Percentiles rank a stretch among this genome's conserved stretches.
Conservation (phyloP, 2,113 vertebrate genomes). For the Rhinogobius similis region DNA sequence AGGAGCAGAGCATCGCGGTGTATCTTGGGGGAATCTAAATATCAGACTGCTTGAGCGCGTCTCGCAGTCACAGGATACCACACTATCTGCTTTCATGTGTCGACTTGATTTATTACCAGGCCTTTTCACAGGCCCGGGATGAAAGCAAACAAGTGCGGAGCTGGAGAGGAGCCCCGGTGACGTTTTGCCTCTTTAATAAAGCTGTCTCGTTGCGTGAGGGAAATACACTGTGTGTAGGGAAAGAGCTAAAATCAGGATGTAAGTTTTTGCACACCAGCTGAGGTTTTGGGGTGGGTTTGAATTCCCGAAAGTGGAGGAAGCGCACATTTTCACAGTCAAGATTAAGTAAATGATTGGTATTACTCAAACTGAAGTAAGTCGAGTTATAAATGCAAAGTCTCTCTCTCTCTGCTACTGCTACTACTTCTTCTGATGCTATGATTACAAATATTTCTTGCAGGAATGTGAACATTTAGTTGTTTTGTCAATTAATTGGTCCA, state of each 20-base stretch:
- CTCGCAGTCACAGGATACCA: constrained; percentile 58
- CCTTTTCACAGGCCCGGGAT: constrained; percentile 49
- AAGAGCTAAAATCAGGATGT: constrained; percentile 8
- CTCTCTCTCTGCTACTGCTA: neutral
- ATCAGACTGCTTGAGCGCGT: constrained; percentile 59
- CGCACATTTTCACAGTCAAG: neutral
- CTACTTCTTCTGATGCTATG: neutral
- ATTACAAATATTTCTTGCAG: neutral
- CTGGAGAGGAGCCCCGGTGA: constrained; percentile 34
- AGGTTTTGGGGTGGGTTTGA: neutral
- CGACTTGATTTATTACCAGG: constrained; percentile 70
- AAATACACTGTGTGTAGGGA: constrained; percentile 20
- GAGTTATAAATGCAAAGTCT: neutral
- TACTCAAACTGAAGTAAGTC: neutral
- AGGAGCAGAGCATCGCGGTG: constrained; percentile 38
- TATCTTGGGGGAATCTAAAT: constrained; percentile 70
- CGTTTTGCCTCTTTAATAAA: constrained; percentile 68
- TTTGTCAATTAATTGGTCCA: no score
- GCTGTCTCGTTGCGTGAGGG: constrained; percentile 36
- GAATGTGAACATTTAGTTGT: no score
- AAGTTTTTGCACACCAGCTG: constrained; percentile 25
- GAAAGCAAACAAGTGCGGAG: constrained; percentile 65
- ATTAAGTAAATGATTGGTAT: neutral
- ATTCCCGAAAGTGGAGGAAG: neutral
- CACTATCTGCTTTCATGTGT: constrained; percentile 70